phyloP scores from a whole-genome alignment of 2,888 invertebrate species.

The Gnatocerus cornutus region DNA sequence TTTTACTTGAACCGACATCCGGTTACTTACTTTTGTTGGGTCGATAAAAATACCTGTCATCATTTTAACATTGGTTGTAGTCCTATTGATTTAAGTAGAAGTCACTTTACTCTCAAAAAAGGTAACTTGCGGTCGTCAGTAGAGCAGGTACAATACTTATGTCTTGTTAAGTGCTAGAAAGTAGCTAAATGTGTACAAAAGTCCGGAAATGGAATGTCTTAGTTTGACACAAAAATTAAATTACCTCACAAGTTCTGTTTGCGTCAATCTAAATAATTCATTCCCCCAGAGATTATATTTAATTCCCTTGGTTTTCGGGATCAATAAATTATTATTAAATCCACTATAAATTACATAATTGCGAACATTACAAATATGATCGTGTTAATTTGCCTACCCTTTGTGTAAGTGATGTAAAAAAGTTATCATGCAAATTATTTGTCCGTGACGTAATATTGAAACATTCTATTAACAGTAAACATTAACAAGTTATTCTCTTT shows the following conservation, averaged over 20 bases:
- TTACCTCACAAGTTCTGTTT: conserved; percentile 13
- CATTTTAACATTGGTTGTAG: not conserved
- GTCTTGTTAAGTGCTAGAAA: conserved; percentile 32
- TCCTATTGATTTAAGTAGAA: conserved; percentile 20
- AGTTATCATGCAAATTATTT: not conserved
- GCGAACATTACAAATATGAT: not conserved
- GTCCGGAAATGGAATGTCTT: conserved; percentile 26
- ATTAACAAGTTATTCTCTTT: conserved; percentile 11
- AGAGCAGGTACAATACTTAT: conserved; percentile 29
- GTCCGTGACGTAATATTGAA: conserved; percentile 19
- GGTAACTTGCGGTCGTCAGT: conserved; percentile 8
- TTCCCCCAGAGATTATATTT: conserved; percentile 30
- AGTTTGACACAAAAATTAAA: conserved; percentile 16
- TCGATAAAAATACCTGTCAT: too few relatives aligned
- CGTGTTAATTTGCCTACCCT: not conserved
- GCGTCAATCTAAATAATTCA: conserved; percentile 28
- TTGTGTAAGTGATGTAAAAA: not conserved
- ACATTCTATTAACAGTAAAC: conserved; percentile 1
- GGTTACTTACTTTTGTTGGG: too few relatives aligned
- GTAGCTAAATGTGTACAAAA: conserved; percentile 15
- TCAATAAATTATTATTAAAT: conserved; percentile 39
- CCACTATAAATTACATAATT: conserved; percentile 26
- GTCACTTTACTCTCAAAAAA: conserved; percentile 3
- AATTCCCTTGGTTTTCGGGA: conserved; percentile 31
- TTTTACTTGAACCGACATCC: too few relatives aligned